These are phyloP conservation scores for Pongo pygmaeus DNA, from an alignment of 2,113 vertebrate genomes.

Conservation along the genomic window DNA sequence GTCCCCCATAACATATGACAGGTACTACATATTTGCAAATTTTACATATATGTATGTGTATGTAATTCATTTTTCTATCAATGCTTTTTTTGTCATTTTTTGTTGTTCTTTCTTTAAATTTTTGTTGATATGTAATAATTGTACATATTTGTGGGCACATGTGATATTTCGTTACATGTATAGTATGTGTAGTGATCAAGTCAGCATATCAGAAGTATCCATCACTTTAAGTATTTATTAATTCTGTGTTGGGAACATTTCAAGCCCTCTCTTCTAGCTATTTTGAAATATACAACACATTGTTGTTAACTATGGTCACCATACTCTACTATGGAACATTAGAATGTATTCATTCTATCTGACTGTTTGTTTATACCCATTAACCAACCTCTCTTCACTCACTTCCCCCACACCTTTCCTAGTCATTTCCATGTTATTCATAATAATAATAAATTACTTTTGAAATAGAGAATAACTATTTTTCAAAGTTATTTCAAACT, in stretches of 20 bases:
- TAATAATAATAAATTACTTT: not conserved
- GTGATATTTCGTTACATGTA: not conserved
- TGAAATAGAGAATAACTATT: not conserved
- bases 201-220: not conserved
- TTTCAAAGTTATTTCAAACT: conserved; percentile 29
- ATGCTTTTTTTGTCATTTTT: not conserved
- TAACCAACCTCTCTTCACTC: not conserved
- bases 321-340: not conserved
- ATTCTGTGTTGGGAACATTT: not conserved
- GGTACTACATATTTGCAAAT: conserved; percentile 16
- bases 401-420: not conserved
- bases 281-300: not conserved
- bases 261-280: not conserved
- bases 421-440: not conserved
- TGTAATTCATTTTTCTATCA: conserved; percentile 7
- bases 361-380: not conserved
- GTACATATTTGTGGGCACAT: not conserved
- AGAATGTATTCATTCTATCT: not conserved
- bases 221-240: not conserved
- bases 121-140: not conserved
- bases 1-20: not conserved
- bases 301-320: not conserved
- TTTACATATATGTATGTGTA: not conserved
- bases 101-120: not conserved
- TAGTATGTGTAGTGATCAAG: not conserved